Base-by-base conservation (phyloP, 2,888 invertebrate species). In the Azorinus chamasolen region DNA sequence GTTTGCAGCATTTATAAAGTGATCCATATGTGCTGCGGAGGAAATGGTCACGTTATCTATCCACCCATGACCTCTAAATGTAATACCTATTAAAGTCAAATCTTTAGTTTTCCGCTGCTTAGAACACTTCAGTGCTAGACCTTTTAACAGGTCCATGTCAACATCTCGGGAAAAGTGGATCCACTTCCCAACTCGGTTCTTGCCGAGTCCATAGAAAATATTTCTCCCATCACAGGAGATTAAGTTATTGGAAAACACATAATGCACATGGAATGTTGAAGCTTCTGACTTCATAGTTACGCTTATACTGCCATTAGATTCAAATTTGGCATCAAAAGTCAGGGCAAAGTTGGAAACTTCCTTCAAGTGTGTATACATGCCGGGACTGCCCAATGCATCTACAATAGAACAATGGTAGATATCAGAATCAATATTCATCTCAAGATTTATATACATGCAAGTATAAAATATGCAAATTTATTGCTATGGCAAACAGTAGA, bases 131-230 rank as follows among this genome's bases (percentile, higher is more conserved):
- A 90, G 73, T 8, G 86, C 85, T 24, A 97, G 94, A 63, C 98
- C 98, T 93, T 99, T 99, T 92, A 97, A 97, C 87, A 98, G 95
- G 93, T 99, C 99, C 64, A 97, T 95, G 77, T 97, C 95, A 46
- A 99, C 94, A 92, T 99, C 98, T 50, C 99, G 95, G 0, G 97
- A 97, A 32, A 98, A 93, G 81, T 95, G 95, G 80, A 95, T 95
- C 97, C 97, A 97, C 61, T 88, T 79, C 24, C 83, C 86, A 39
- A 76, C 65, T 51, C 83, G 66, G 73, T 84, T 54, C 63, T 84
- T 83, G 22, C 93, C 97, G 83, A 98, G 95, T 1, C 98, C 98
- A 91, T 98, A 97, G 92, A 96, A 97, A 75, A 98, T 95, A 93
- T 97, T 96, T 63, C 69, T 77, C 8, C 92, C 93, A 62, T 96